A percentile compares a stretch with the other conserved stretches of the same genome.
These are phyloP conservation scores for Leptodactylus fuscus DNA, from an alignment of 2,113 vertebrate genomes.

Conservation along the genomic window DNA sequence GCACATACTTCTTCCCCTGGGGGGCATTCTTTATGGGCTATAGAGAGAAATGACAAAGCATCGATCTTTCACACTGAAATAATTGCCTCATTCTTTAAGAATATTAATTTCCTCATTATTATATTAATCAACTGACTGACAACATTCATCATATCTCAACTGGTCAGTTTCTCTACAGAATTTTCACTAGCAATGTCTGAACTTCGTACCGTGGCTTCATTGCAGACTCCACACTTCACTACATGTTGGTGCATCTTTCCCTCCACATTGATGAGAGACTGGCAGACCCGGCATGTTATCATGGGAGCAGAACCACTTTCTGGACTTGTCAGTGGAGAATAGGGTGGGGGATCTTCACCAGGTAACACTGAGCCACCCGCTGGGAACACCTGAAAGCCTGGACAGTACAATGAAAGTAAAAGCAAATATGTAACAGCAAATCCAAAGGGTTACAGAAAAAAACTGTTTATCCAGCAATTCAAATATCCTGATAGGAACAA, in stretches of 20 bases:
- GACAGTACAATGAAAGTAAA: not conserved
- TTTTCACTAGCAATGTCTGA: not conserved
- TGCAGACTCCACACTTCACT: constrained; percentile 91
- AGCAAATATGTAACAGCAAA: not conserved
- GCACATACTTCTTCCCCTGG: constrained; percentile 90
- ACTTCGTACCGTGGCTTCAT: constrained; percentile 86
- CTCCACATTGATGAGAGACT: constrained; percentile 90
- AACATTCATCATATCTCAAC: not conserved
- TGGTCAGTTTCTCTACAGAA: not conserved
- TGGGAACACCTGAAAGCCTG: constrained; percentile 83
- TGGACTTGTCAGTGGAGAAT: constrained; percentile 87
- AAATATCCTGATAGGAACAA: not conserved
- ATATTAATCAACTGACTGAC: too few relatives aligned
- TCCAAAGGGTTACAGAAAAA: too few relatives aligned
- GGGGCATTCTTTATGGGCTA: constrained; percentile 93
- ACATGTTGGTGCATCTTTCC: constrained; percentile 95
- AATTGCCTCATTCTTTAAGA: too few relatives aligned
- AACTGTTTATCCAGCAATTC: not conserved
- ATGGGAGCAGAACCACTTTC: constrained; percentile 89
- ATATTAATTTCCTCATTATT: too few relatives aligned
- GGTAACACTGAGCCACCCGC: constrained; percentile 82
- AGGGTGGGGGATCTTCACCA: constrained; percentile 89
- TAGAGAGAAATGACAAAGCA: constrained; percentile 60
- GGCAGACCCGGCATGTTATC: constrained; percentile 90
- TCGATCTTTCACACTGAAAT: not conserved